Percentiles rank a stretch among this genome's conserved stretches.
phyloP scores from a whole-genome alignment of 2,113 vertebrate genomes.

The Mugil cephalus region DNA sequence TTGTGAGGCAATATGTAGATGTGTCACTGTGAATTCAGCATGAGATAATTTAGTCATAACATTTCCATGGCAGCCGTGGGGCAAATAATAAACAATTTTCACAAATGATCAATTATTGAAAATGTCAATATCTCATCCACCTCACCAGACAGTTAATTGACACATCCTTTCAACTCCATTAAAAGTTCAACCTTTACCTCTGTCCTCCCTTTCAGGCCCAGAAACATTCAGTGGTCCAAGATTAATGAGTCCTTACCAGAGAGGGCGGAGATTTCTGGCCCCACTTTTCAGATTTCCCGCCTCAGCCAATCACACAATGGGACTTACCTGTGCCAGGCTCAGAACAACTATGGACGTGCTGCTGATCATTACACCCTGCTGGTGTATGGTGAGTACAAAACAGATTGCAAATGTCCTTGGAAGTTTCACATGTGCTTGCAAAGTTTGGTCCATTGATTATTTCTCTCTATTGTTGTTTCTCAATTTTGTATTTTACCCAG shows the following conservation, averaged over 20 bases:
- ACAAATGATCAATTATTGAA: neutral
- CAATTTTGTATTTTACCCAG: neutral
- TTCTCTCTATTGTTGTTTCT: constrained; percentile 9
- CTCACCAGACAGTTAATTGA: neutral
- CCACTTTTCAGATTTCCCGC: constrained; percentile 87
- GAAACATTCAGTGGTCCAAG: constrained; percentile 89
- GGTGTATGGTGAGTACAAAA: constrained; percentile 89
- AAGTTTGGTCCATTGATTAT: constrained; percentile 16
- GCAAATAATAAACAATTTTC: no score
- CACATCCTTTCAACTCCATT: no score
- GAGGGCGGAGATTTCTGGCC: constrained; percentile 86
- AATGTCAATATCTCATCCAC: neutral
- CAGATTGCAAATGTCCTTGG: neutral
- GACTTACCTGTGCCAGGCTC: constrained; percentile 92
- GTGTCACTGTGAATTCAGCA: no score
- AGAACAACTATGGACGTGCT: constrained; percentile 91
- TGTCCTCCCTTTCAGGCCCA: constrained; percentile 80
- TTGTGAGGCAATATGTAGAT: no score
- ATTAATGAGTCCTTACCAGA: constrained; percentile 92
- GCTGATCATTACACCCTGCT: constrained; percentile 91
- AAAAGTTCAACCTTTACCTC: neutral
- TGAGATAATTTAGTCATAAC: no score
- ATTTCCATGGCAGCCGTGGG: no score
- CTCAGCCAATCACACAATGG: constrained; percentile 91
- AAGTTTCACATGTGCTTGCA: constrained; percentile 9